Percentiles rank a stretch among this genome's conserved stretches.
Evolutionary conservation across 2,888 invertebrate species (phyloP).

Genomic region (Lamellibrachia satsuma): DNA sequence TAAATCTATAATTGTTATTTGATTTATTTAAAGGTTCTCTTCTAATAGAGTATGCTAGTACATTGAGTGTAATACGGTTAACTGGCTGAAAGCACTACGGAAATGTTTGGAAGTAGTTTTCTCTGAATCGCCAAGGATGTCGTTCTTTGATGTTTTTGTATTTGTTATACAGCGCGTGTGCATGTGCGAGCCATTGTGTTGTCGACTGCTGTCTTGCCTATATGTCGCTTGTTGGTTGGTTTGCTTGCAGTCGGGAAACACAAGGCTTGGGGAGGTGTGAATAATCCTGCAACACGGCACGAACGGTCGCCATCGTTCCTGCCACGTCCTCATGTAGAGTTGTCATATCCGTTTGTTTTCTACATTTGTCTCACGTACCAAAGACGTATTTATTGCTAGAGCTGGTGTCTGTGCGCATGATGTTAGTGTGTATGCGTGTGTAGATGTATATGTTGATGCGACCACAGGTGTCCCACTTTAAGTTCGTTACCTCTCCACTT

Average conservation of each 20-base stretch:
- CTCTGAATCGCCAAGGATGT: neutral
- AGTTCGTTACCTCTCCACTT: neutral
- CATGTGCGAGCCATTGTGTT: neutral
- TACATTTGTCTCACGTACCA: neutral
- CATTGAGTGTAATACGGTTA: neutral
- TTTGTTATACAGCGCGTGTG: neutral
- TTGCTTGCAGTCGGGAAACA: neutral
- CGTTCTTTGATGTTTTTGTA: conserved; percentile 10
- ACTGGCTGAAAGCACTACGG: neutral
- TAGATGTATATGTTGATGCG: neutral
- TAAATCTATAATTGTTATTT: neutral
- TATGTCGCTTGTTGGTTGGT: neutral
- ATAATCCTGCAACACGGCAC: neutral
- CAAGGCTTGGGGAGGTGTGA: conserved; percentile 12
- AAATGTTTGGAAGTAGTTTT: neutral
- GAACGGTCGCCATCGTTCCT: neutral
- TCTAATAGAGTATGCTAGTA: neutral
- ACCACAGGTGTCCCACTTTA: neutral
- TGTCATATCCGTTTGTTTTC: neutral
- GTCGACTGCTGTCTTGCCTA: neutral
- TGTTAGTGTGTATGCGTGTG: neutral
- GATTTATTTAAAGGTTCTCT: neutral
- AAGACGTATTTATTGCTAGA: neutral
- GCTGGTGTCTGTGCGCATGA: neutral
- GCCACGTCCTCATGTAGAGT: neutral